Base-by-base conservation (phyloP, 2,888 invertebrate species). In the Didymodactylos carnosus region DNA sequence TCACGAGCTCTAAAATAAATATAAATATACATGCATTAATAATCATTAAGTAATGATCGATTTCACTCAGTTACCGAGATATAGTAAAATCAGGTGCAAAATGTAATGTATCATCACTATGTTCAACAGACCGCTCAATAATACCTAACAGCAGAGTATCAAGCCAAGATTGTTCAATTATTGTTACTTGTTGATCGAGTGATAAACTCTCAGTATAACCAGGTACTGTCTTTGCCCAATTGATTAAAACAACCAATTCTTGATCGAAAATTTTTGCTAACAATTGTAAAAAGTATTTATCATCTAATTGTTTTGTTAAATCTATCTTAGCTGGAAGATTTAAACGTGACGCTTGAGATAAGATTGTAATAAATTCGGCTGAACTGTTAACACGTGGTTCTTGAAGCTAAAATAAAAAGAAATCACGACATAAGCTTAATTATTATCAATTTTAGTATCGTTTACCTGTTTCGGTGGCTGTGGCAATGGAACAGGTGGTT, bases 151-250 rank as follows among this genome's bases (percentile, higher is more conserved):
- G 14, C 35, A 62, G n/a, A n/a, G 62, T 62, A n/a, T 62, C 62
- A n/a, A 62, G n/a, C 62, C 62, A 62, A 62, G 35, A 35, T 8
- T 62, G 62, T n/a, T 62, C 62, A 10, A 62, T 62, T 16, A 62
- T 62, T 3, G 62, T 62, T 19, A 62, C 62, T 35, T 62, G 62
- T 62, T 62, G 62, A 62, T 62, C 62, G n/a, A 62, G 62, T 7
- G 35, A 35, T 62, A 62, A 62, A 62, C 62, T 62, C 35, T 62
- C 62, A 10, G 62, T 62, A n/a, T 62, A 62, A 35, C 62, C 81
- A 76, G 81, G 81, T 25, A 81, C 80, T 77, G 79, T 79, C 76
- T 81, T 81, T 5, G 81, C 81, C 81, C 81, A 81, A 77, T 80
- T 80, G 43, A 81, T 81, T 13, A 81, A 78, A 75, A 79, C 79